Base-by-base conservation (phyloP, 2,888 invertebrate genomes). In the Agrochola circellaris region DNA sequence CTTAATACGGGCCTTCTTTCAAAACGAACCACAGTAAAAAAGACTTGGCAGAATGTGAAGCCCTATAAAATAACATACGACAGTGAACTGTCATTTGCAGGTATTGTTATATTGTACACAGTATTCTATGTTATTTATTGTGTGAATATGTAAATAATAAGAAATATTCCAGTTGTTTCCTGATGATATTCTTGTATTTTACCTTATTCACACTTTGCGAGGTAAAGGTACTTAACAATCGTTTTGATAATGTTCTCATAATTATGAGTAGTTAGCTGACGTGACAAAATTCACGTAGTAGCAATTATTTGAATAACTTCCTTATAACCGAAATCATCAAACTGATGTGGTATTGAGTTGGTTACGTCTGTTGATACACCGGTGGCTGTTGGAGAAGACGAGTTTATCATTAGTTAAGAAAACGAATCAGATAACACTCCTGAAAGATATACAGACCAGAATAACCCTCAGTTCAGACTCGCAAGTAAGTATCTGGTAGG, bases 121-220 rank as follows among this genome's bases (percentile, higher is more conserved):
- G 17, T 73, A 51, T 66, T 82, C 13, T 26, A 67, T 58, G 26
- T 45, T 69, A 67, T 70, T 54, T 60, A 71, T 61, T 51, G 45
- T 38, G 23, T 9, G 20, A 67, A 51, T 45, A 65, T 58, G 17
- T 23, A 34, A 74, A 75, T 69, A 56, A 34, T 42, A 38, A 6
- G 7, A 38, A 38, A 38, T 7, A 73, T 64, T 54, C 45, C 70
- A 73, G 17, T 64, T 64, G 51, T 83, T 75, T 79, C 75, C 83
- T 73, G 69, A 1, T 75, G 38, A 56, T 82, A 79, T 64, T 67
- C 26, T 62, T 67, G 62, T 79, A 66, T 64, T 80, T 83, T 83
- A 80, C 84, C 83, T 83, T 80, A 73, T 80, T 79, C 71, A 73
- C 42, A 67, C 7, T 15, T 61, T 75, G 66, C 70, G 45, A 75